A percentile compares a stretch with the other conserved stretches of the same genome.
Conservation (phyloP, 2,888 invertebrate species). For the Oconnorella tubifera region DNA sequence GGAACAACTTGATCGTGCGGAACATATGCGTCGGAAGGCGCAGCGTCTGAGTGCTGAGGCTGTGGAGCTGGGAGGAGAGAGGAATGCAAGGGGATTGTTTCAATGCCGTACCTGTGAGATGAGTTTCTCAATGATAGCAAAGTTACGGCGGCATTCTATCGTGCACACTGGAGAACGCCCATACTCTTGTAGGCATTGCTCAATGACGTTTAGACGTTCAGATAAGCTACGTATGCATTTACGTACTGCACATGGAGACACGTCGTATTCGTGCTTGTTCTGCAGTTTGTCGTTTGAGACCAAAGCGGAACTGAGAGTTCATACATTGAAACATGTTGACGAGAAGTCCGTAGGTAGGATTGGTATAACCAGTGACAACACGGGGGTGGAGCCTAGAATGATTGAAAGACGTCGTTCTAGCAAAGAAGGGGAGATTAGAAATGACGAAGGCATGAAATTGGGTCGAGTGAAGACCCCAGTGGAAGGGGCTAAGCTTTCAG, state of each 20-base stretch:
- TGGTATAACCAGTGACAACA: no score
- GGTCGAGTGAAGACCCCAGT: neutral
- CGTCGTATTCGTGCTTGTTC: neutral
- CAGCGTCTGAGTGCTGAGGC: neutral
- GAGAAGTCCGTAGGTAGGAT: no score
- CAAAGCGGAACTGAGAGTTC: neutral
- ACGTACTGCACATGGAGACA: neutral
- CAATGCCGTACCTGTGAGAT: neutral
- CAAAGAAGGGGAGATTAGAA: neutral
- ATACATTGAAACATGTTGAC: neutral
- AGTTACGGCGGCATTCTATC: neutral
- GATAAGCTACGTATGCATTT: neutral
- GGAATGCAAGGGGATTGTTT: neutral
- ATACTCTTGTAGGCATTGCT: neutral
- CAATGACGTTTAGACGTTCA: neutral
- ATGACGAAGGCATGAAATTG: neutral
- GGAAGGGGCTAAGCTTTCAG: no score
- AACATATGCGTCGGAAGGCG: neutral
- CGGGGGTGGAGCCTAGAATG: neutral
- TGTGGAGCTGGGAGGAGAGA: neutral
- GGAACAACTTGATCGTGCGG: neutral
- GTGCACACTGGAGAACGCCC: neutral
- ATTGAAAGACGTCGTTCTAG: neutral
- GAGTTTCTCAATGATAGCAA: constrained; percentile 4
- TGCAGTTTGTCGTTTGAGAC: neutral